Evolutionary conservation across 1,140 invertebrate species (phyloP).

Genomic region (Lordiphosa clarofinis): DNA sequence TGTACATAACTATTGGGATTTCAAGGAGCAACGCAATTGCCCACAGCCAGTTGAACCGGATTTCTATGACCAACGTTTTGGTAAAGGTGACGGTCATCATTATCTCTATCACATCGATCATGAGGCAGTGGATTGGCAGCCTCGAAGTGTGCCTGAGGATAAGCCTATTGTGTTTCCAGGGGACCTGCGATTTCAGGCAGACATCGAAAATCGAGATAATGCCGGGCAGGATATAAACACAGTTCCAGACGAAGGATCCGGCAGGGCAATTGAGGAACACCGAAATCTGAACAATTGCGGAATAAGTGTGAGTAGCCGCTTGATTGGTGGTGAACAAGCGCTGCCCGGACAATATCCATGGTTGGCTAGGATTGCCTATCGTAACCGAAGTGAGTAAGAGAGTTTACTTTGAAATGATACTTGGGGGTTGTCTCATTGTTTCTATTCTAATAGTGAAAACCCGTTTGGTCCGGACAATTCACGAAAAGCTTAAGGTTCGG

Average conservation of each 20-base stretch:
- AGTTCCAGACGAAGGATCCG: too few relatives aligned
- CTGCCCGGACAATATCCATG: conserved; percentile 85
- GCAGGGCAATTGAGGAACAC: background rate
- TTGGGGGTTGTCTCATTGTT: background rate
- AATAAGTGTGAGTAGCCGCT: conserved; percentile 81
- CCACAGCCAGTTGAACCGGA: conserved; percentile 42
- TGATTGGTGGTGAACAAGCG: conserved; percentile 84
- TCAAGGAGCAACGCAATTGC: conserved; percentile 48
- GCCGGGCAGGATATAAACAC: background rate
- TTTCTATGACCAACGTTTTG: conserved; percentile 34
- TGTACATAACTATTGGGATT: conserved; percentile 50
- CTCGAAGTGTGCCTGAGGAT: conserved; percentile 36
- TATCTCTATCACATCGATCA: conserved; percentile 50
- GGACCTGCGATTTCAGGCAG: conserved; percentile 47
- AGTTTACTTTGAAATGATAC: background rate
- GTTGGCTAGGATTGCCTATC: conserved; percentile 85
- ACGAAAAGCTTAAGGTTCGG: too few relatives aligned
- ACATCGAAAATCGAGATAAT: background rate
- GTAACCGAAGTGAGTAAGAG: conserved; percentile 57
- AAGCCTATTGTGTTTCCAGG: conserved; percentile 61
- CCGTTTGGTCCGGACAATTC: too few relatives aligned
- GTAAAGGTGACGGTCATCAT: conserved; percentile 20
- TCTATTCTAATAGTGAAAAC: too few relatives aligned
- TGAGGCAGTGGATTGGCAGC: background rate
- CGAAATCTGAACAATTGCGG: conserved; percentile 80